phyloP scores from a whole-genome alignment of 1,140 invertebrate species.

The Drosophila sturtevanti region DNA sequence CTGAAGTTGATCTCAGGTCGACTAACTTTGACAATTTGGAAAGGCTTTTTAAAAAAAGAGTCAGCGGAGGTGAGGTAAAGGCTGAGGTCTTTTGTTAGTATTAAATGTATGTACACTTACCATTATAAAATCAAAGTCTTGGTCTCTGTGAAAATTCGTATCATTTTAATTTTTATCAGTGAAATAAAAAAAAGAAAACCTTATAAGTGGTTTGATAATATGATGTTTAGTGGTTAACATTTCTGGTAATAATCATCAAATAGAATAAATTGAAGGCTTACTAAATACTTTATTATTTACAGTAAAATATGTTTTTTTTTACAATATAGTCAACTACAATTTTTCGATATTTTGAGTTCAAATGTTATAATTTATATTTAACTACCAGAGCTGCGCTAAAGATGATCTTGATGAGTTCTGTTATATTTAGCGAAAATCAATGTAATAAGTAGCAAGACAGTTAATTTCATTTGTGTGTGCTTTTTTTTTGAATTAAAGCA shows the following conservation, averaged over 20 bases:
- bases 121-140: neutral
- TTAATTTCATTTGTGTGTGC: constrained; percentile 3
- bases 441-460: constrained; percentile 7
- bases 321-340: constrained; percentile 48
- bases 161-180: constrained; percentile 1
- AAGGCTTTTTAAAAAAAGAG: neutral
- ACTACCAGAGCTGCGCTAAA: constrained; percentile 12
- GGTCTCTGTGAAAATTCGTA: neutral
- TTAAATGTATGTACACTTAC: neutral
- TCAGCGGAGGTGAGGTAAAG: neutral
- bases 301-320: constrained; percentile 31
- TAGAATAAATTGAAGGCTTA: constrained; percentile 5
- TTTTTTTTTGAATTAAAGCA: neutral
- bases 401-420: constrained; percentile 1
- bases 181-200: constrained; percentile 9
- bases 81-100: neutral
- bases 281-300: constrained; percentile 43
- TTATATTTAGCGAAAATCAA: constrained; percentile 2
- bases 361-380: constrained; percentile 23
- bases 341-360: constrained; percentile 31
- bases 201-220: neutral
- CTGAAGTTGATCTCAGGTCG: too few relatives aligned
- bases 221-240: neutral
- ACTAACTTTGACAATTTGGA: neutral
- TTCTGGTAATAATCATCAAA: neutral